phyloP scores from a whole-genome alignment of 2,797 vertebrate species.

The Urophycis tenuis region DNA sequence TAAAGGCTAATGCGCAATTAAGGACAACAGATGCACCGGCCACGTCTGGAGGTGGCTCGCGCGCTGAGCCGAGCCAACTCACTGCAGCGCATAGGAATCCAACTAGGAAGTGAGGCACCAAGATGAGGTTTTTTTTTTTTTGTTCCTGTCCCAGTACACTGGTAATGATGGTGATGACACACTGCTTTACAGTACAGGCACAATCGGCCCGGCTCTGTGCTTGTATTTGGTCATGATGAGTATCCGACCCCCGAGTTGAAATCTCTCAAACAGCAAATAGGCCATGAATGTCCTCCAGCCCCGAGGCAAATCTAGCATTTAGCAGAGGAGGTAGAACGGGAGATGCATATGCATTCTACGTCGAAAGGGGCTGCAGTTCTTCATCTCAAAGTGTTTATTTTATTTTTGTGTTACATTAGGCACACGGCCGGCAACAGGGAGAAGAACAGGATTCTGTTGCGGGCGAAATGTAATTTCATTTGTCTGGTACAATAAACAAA shows the following conservation, averaged over 20 bases:
- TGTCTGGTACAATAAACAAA: background rate
- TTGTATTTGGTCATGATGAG: background rate
- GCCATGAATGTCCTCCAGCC: background rate
- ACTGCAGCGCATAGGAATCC: background rate
- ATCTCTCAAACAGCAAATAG: background rate
- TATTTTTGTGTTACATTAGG: background rate
- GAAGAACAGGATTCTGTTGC: background rate
- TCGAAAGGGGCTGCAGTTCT: background rate
- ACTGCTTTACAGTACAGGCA: background rate
- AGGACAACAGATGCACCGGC: background rate
- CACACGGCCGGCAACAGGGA: background rate
- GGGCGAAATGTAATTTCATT: background rate
- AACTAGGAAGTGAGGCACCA: background rate
- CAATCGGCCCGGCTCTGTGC: background rate
- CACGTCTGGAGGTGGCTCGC: background rate
- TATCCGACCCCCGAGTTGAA: background rate
- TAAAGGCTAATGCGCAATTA: background rate
- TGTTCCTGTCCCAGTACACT: background rate
- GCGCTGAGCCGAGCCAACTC: background rate
- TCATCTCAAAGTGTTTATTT: background rate
- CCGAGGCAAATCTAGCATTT: background rate
- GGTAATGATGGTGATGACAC: background rate
- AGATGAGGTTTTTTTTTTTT: background rate
- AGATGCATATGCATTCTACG: background rate
- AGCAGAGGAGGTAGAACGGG: background rate